Evolutionary conservation across 2,888 invertebrate genomes (phyloP), one percentile per base, ranked within the genome.

Genomic region (Melanchra persicariae): DNA sequence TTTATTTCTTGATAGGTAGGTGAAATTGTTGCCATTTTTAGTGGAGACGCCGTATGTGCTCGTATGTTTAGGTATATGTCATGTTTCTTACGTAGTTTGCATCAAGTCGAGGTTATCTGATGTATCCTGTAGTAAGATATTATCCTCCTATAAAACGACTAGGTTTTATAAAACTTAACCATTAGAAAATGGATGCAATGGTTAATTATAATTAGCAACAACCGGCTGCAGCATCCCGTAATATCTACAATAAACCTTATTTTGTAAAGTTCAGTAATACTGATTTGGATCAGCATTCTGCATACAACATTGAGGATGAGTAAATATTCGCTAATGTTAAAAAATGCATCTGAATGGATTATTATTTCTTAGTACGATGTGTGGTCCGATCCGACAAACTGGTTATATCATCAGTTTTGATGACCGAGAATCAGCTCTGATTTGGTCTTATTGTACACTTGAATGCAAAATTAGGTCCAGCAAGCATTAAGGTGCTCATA

Each of bases 381-480:
- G 82, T 82, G 84, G 82, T 82, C 82, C 47, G 7, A 30, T 78
- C 82, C 47, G 8, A 30, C 15, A 81, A 84, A 82, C 82, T 10
- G 68, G 81, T 75, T 84, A 51, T 67, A 67, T 64, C 58, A 49
- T 60, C n/a, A 66, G 43, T 66, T 70, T 74, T 70, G 59, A 84
- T 70, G 55, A n/a, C 62, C 55, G 37, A 49, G 60, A 60, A 64
- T 81, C 45, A 59, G 26, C 17, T 57, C 22, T 63, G 64, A 65
- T 70, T 83, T 54, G 22, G 67, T 77, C 52, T 80, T n/a, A n/a
- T n/a, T 47, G 7, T 40, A 47, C 61, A 65, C 69, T 62, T 70
- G 83, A 79, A 83, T 80, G 55, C 60, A 52, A 77, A 77, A 73
- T 83, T 74, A 74, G 62, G 58, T n/a, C 34, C 47, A 45, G 17